phyloP scores from a whole-genome alignment of 2,888 invertebrate genomes.

The Rotaria macrura region DNA sequence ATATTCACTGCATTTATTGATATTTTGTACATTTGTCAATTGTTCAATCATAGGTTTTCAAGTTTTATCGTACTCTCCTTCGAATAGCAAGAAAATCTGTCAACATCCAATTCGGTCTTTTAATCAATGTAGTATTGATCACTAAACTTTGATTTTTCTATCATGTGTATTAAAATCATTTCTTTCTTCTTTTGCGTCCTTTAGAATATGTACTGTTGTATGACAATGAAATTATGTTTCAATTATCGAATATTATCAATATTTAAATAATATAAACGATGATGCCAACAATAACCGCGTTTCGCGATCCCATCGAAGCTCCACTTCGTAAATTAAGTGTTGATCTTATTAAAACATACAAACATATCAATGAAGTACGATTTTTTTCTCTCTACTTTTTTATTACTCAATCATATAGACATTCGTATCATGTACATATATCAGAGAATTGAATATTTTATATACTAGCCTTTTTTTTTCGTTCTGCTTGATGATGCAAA shows the following conservation, averaged over 20 bases:
- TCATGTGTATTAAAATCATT: not conserved
- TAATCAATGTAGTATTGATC: no score
- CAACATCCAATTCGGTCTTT: not conserved
- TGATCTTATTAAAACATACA: slow-evolving; percentile 99
- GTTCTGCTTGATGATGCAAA: slow-evolving; percentile 37
- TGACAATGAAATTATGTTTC: not conserved
- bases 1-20: not conserved
- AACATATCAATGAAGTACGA: slow-evolving; percentile 95
- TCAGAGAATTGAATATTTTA: not conserved
- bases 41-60: not conserved
- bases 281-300: slow-evolving; percentile 18
- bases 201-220: not conserved
- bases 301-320: slow-evolving; percentile 31
- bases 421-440: not conserved
- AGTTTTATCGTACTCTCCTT: not conserved
- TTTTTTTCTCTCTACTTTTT: not conserved
- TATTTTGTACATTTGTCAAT: not conserved
- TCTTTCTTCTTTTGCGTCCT: not conserved
- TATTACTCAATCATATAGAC: not conserved
- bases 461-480: not conserved
- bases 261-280: not conserved
- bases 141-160: no score
- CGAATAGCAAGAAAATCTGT: no score
- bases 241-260: not conserved
- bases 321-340: slow-evolving; percentile 63